Evolutionary conservation across 2,888 invertebrate genomes (phyloP), one percentile per base, ranked within the genome.

Genomic region (Orthonevra nobilis): DNA sequence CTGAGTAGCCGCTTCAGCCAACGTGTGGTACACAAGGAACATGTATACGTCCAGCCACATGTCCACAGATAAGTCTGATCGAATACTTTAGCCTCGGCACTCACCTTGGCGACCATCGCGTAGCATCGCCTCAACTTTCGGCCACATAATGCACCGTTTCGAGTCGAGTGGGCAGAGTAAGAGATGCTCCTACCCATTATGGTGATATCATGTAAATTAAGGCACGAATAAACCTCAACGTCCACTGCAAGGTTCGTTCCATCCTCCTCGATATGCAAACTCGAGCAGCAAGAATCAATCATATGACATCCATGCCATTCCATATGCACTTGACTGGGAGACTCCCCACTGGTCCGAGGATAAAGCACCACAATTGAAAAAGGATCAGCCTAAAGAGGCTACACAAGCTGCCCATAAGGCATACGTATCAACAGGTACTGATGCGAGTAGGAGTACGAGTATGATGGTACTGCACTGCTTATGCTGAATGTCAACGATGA

Each of bases 191-290:
- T 34, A 50, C 42, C 75, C 52, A 58, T 70, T 64, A 77, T 79
- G 73, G 42, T 61, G 79, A 79, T 79, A 68, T 68, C 73, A 79
- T 79, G 79, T 79, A 79, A 73, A 79, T 79, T 73, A 73, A 79
- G 79, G 79, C 73, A 79, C 79, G 66, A 79, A 56, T 68, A 73
- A n/a, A 73, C 48, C 79, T 56, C 66, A 12, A 19, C 56, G 64
- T 72, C 72, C 52, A 42, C 20, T 26, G 54, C 64, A 64, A 64
- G 64, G 64, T 54, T 68, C 44, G 10, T 28, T 34, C 34, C 12
- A 9, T 15, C 48, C 4, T 26, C 26, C n/a, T 36, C 23, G 19
- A 52, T 58, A 44, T 64, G 36, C 42, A 32, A 72, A 64, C 26
- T 77, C 64, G 75, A 38, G 28, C 63, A 75, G 32, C 23, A 23